Evolutionary conservation across 2,797 vertebrate species (phyloP).

Genomic region (Pyrrhura leucotis): DNA sequence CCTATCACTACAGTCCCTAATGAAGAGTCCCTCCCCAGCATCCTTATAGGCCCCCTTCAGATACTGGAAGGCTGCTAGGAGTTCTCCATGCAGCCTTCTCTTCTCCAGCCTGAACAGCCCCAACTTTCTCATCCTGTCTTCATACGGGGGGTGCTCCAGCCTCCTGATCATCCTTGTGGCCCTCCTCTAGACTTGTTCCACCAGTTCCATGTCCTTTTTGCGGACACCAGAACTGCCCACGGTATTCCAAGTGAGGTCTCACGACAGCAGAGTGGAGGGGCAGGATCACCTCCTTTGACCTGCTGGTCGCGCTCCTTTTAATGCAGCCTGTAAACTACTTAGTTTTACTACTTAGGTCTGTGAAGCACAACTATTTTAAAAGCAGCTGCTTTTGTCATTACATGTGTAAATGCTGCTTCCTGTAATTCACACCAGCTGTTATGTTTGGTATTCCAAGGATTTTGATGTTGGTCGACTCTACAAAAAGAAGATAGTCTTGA

Average conservation of each 20-base stretch:
- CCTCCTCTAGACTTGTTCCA: too few species aligned
- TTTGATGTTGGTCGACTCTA: conserved; percentile 89
- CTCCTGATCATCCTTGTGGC: too few species aligned
- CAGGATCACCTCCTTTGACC: not conserved
- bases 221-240: too few species aligned
- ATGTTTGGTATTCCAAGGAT: conserved; percentile 79
- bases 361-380: not conserved
- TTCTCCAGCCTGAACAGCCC: too few species aligned
- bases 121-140: too few species aligned
- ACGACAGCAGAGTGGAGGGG: not conserved
- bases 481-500: conserved; percentile 87
- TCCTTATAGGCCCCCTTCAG: too few species aligned
- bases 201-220: too few species aligned
- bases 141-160: too few species aligned
- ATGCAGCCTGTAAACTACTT: not conserved
- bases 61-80: too few species aligned
- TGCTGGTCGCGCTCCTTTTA: not conserved
- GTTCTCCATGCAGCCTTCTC: too few species aligned
- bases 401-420: not conserved
- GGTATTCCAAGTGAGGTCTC: not conserved
- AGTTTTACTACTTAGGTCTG: not conserved
- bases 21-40: too few species aligned
- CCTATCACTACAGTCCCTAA: too few species aligned
- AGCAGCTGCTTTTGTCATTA: not conserved
- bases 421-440: not conserved